Percentiles rank a stretch among this genome's conserved stretches.
Evolutionary conservation across 2,113 vertebrate genomes (phyloP).

Genomic region (Engystomops pustulosus): DNA sequence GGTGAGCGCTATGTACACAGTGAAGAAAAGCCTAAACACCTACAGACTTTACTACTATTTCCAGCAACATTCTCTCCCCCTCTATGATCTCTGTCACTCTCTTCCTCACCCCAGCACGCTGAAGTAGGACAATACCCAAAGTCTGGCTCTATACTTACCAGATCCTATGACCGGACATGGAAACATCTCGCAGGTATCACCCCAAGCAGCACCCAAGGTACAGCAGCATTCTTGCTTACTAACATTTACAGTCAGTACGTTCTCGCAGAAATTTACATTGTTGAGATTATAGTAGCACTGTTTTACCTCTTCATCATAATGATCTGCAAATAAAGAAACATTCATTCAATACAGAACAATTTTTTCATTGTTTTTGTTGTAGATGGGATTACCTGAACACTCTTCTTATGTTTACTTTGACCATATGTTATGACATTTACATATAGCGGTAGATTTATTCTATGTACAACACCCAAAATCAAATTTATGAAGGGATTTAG

Average conservation of each 20-base stretch:
- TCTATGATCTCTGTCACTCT: too few relatives aligned
- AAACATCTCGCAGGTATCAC: constrained; percentile 96
- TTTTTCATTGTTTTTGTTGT: too few relatives aligned
- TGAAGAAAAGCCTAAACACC: too few relatives aligned
- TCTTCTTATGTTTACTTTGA: too few relatives aligned
- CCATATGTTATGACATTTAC: too few relatives aligned
- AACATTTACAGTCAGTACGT: constrained; percentile 88
- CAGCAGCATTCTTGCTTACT: constrained; percentile 97
- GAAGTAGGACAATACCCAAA: neutral
- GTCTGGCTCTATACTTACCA: constrained; percentile 73
- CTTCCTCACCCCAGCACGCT: neutral
- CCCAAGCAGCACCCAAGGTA: constrained; percentile 95
- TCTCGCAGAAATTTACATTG: constrained; percentile 94
- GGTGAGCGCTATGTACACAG: too few relatives aligned
- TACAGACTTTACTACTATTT: too few relatives aligned
- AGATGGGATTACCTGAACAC: too few relatives aligned
- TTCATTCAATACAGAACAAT: neutral
- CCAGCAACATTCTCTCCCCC: too few relatives aligned
- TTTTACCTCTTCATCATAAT: constrained; percentile 82
- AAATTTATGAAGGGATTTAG: too few relatives aligned
- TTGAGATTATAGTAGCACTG: constrained; percentile 95
- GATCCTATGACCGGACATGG: constrained; percentile 91
- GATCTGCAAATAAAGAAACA: neutral
- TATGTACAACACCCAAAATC: too few relatives aligned
- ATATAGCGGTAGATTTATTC: too few relatives aligned